Evolutionary conservation across 2,797 vertebrate genomes (phyloP), one percentile per base, ranked within the genome.

Genomic region (Xiphophorus birchmanni): DNA sequence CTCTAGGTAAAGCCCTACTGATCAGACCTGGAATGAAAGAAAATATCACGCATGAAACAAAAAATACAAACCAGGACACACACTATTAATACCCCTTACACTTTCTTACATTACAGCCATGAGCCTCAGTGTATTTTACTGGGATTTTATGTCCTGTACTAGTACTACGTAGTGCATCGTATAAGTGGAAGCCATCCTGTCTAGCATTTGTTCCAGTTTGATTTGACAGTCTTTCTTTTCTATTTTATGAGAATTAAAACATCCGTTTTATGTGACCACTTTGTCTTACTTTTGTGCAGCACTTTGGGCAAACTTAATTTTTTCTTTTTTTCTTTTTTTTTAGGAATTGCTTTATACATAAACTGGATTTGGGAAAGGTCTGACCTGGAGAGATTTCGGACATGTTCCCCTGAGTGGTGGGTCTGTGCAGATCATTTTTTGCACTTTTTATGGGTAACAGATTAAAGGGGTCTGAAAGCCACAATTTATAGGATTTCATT

Each of bases 1-100:
- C 98, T 90, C 98, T 96, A 48, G 97, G 98, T 86, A 99, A 86
- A 0, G 98, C 97, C 87, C 98, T 97, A 93, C 98, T 99, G 80
- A 99, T 98, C 91, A 99, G 94, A 73, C 99, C 99, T 99, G 86
- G 80, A 52, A 60, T 10, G 29, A 11, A 2, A 69, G 7, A 90
- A 90, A 76, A 69, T 52, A 37, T 86, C 58, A 90, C 0, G 17
- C 26, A 1, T 50, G 50, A 81, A 50, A 74, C 8, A 77, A 15
- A 83, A 79, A 11, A 29, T 74, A 23, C 60, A 69, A 67, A 21
- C 10, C 42, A 78, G 54, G 26, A 80, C 4, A 67, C 6, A 17
- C n/a, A n/a, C 2, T 29, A 67, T 4, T 37, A 40, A 37, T 10
- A 40, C 63, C 2, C 15, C 21, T 26, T 67, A 21, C 21, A 21